phyloP scores from a whole-genome alignment of 2,113 vertebrate species.

The Orcinus orca region DNA sequence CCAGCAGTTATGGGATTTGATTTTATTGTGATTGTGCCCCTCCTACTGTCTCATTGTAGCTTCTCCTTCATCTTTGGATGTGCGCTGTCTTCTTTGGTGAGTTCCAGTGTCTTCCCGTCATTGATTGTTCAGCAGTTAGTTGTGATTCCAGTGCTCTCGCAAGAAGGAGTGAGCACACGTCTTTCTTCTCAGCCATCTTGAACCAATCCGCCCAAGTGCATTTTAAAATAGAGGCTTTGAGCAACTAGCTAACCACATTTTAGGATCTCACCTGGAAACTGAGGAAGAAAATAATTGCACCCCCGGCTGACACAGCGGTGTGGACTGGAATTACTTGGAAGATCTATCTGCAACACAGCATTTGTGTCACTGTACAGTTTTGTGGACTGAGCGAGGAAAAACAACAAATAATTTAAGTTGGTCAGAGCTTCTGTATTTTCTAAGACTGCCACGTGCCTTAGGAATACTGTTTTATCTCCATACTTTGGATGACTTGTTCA shows the following conservation, averaged over 20 bases:
- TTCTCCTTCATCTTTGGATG: too few relatives aligned
- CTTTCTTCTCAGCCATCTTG: too few relatives aligned
- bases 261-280: conserved; percentile 86
- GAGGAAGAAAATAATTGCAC: conserved; percentile 77
- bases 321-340: conserved; percentile 87
- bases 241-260: conserved; percentile 88
- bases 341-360: conserved; percentile 91
- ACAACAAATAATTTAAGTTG: conserved; percentile 91
- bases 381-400: conserved; percentile 92
- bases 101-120: too few relatives aligned
- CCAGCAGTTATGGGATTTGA: too few relatives aligned
- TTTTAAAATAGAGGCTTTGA: conserved; percentile 92
- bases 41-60: too few relatives aligned
- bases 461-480: conserved; percentile 87
- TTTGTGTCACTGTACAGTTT: conserved; percentile 97
- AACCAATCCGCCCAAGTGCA: too few relatives aligned
- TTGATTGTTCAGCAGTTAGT: too few relatives aligned
- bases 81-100: too few relatives aligned
- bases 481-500: conserved; percentile 84
- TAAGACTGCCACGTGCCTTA: conserved; percentile 94
- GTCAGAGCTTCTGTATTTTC: conserved; percentile 92
- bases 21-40: too few relatives aligned
- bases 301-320: conserved; percentile 84
- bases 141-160: too few relatives aligned
- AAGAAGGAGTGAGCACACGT: too few relatives aligned